phyloP scores from a whole-genome alignment of 2,888 invertebrate species.

The Drosophila nigritarsus region DNA sequence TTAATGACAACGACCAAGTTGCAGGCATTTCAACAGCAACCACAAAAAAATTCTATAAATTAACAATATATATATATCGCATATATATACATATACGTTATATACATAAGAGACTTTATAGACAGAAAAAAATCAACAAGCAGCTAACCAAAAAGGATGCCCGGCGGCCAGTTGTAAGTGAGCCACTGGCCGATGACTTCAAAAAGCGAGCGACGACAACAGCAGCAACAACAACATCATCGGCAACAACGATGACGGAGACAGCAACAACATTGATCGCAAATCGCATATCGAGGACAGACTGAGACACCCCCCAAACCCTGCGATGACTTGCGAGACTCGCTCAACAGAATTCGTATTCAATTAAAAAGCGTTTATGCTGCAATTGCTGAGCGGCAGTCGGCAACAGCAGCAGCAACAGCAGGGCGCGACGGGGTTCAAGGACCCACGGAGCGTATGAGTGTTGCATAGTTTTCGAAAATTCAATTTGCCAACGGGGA shows the following conservation, averaged over 20 bases:
- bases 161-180: conserved; percentile 76
- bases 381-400: conserved; percentile 64
- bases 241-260: conserved; percentile 49
- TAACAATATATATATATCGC: conserved; percentile 64
- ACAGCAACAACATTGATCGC: conserved; percentile 70
- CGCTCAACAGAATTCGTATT: conserved; percentile 75
- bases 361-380: conserved; percentile 81
- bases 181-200: conserved; percentile 79
- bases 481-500: conserved; percentile 70
- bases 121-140: conserved; percentile 60
- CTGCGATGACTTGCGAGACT: not conserved
- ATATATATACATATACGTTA: conserved; percentile 31
- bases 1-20: conserved; percentile 76
- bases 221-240: conserved; percentile 18
- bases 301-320: conserved; percentile 9
- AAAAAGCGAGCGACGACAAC: conserved; percentile 68
- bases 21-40: conserved; percentile 66
- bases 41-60: conserved; percentile 79
- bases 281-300: conserved; percentile 62
- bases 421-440: conserved; percentile 48
- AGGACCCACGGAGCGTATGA: conserved; percentile 80
- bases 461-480: conserved; percentile 81
- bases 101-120: conserved; percentile 30
- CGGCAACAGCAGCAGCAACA: not conserved
- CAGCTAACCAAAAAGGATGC: conserved; percentile 71